These are phyloP conservation scores for Oscarella lobularis DNA, from an alignment of 37 sponge, comb jelly and placozoan species.

Conservation along the genomic window DNA sequence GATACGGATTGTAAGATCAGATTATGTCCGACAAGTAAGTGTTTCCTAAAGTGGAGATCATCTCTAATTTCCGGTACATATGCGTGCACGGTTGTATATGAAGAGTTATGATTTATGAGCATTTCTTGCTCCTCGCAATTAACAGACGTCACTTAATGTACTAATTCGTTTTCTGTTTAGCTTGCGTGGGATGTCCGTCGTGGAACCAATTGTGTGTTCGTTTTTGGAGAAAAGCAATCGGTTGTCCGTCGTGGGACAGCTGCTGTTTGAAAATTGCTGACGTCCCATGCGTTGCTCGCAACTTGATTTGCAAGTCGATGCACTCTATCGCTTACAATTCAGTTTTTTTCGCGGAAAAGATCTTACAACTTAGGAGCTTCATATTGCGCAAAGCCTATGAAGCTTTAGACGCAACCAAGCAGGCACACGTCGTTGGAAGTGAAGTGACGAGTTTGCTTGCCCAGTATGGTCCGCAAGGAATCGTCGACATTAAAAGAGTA, in stretches of 20 bases:
- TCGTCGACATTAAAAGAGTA: too few relatives aligned
- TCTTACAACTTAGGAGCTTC: not conserved
- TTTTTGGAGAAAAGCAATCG: not conserved
- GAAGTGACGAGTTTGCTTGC: too few relatives aligned
- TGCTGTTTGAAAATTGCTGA: not conserved
- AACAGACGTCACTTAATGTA: too few relatives aligned
- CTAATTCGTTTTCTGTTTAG: not conserved
- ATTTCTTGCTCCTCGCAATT: too few relatives aligned
- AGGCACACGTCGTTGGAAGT: too few relatives aligned
- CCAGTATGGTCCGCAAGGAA: too few relatives aligned
- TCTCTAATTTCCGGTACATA: too few relatives aligned
- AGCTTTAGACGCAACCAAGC: not conserved
- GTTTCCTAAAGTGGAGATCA: too few relatives aligned
- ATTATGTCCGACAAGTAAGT: not conserved
- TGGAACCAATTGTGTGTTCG: not conserved
- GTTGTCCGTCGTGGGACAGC: not conserved
- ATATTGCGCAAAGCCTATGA: not conserved
- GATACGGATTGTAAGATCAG: not conserved
- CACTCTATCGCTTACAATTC: not conserved
- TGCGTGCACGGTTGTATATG: too few relatives aligned
- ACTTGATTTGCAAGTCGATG: not conserved
- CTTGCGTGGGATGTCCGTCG: not conserved
- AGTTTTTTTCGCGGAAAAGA: not conserved
- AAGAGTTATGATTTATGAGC: too few relatives aligned
- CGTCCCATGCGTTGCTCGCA: not conserved